These are phyloP conservation scores for Leontocebus nigricollis DNA, from an alignment of 2,797 vertebrate species.

Conservation along the genomic window DNA sequence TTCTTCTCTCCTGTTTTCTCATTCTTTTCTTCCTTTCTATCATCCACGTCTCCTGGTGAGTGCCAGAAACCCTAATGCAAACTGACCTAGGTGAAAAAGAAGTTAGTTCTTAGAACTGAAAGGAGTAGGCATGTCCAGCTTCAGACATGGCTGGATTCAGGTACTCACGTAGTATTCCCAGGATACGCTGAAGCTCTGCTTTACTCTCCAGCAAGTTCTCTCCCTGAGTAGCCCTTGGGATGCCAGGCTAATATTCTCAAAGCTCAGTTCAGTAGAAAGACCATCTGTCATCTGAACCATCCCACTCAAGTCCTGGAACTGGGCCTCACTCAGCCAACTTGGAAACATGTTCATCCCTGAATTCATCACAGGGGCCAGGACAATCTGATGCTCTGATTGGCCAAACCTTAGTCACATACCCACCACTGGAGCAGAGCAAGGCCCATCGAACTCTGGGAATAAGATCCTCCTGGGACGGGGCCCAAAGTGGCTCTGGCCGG, in stretches of 20 bases:
- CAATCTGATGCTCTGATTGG: neutral
- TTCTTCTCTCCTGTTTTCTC: neutral
- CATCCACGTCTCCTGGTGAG: neutral
- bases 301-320: neutral
- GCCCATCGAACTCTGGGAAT: fast-evolving
- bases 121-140: neutral
- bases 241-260: neutral
- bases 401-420: neutral
- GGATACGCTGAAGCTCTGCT: neutral
- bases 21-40: neutral
- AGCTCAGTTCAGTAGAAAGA: neutral
- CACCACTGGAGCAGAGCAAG: neutral
- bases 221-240: neutral
- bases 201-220: neutral
- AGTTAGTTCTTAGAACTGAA: neutral
- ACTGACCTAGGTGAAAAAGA: neutral
- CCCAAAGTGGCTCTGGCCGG: too few relatives aligned
- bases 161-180: neutral
- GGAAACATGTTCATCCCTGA: neutral
- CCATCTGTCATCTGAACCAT: neutral
- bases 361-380: neutral
- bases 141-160: neutral
- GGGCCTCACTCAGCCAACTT: neutral
- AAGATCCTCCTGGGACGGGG: neutral
- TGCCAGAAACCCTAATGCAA: neutral